Percentiles rank a stretch among this genome's conserved stretches.
These are phyloP conservation scores for Muscidifurax raptorellus DNA, from an alignment of 1,140 invertebrate species.

Conservation along the genomic window DNA sequence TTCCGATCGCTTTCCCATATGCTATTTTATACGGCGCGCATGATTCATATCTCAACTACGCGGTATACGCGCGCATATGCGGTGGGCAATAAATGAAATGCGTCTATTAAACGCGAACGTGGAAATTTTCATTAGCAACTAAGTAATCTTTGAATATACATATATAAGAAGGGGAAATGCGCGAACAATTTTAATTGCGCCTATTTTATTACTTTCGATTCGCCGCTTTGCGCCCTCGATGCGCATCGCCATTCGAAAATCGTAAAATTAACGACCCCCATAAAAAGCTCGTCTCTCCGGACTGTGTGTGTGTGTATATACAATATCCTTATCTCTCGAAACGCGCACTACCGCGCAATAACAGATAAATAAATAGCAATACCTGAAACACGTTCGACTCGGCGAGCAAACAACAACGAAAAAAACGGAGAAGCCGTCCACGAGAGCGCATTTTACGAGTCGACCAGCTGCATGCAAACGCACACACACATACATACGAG, in stretches of 20 bases:
- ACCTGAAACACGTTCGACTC: neutral
- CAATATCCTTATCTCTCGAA: conserved; percentile 25
- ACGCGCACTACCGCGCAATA: conserved; percentile 8
- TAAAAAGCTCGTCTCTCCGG: neutral
- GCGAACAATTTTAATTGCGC: neutral
- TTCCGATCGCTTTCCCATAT: too few relatives aligned
- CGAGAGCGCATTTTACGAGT: conserved; percentile 19
- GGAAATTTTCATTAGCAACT: neutral
- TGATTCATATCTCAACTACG: neutral
- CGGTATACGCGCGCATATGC: too few relatives aligned
- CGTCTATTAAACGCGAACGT: neutral
- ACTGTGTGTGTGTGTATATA: neutral
- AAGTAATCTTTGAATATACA: neutral
- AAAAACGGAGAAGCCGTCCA: neutral
- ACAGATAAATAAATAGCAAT: conserved; percentile 44
- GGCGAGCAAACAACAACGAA: neutral
- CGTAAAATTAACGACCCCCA: conserved; percentile 36
- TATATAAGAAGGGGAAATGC: neutral
- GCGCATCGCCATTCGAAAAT: neutral
- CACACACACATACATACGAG: neutral
- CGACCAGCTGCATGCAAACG: neutral
- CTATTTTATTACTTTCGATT: conserved; percentile 12
- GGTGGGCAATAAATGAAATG: neutral
- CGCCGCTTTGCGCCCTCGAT: neutral
- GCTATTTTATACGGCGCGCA: too few relatives aligned